phyloP scores from a whole-genome alignment of 2,797 vertebrate genomes.

The Tauraco hartlaubi region DNA sequence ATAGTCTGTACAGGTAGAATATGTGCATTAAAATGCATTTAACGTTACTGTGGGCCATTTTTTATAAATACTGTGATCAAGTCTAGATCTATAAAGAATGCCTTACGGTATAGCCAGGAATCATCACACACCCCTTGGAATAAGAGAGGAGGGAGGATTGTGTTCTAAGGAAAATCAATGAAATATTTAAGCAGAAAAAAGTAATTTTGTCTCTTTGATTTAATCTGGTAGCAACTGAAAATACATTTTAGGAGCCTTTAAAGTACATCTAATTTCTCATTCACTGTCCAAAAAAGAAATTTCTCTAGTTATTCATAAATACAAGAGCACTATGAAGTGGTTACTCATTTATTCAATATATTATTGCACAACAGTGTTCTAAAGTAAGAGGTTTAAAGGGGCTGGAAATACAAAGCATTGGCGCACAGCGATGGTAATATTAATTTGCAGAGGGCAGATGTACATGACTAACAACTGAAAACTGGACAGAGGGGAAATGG shows the following conservation, averaged over 20 bases:
- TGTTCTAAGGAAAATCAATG: constrained; percentile 44
- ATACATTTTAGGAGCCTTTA: constrained; percentile 15
- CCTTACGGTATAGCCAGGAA: not conserved
- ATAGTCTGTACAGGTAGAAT: not conserved
- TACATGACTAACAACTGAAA: not conserved
- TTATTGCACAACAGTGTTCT: constrained; percentile 28
- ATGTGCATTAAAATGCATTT: not conserved
- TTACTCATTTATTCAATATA: constrained; percentile 46
- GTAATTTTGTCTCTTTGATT: constrained; percentile 50
- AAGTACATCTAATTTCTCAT: constrained; percentile 31
- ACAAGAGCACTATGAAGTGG: constrained; percentile 40
- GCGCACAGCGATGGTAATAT: not conserved
- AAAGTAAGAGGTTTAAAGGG: constrained; percentile 35
- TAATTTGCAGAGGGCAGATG: constrained; percentile 22
- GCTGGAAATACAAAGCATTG: constrained; percentile 16
- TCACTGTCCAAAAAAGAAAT: not conserved
- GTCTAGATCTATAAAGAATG: not conserved
- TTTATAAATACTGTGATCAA: not conserved
- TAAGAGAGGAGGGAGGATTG: not conserved
- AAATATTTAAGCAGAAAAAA: constrained; percentile 57
- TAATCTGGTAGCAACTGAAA: constrained; percentile 35
- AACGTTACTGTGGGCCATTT: not conserved
- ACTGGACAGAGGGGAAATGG: not conserved
- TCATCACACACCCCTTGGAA: rapidly evolving
- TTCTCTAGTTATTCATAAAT: constrained; percentile 46